Percentiles rank a stretch among this genome's conserved stretches.
Evolutionary conservation across 2,888 invertebrate species (phyloP).

Genomic region (Lepidocyrtoides sp.): DNA sequence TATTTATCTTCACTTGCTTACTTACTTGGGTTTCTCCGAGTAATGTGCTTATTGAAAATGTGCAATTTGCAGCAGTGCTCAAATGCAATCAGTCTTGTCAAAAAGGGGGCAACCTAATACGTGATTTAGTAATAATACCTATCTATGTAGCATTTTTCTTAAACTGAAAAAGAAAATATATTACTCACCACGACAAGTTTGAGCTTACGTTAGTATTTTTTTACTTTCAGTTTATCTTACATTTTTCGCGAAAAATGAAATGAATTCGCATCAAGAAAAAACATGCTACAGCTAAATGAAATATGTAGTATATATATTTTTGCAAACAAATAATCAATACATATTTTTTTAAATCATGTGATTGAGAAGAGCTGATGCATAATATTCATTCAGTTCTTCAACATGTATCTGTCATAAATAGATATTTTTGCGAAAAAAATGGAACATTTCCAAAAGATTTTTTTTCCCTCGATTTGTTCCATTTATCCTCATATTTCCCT

Average conservation of each 20-base stretch:
- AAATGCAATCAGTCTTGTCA: constrained; percentile 17
- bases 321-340: constrained; percentile 14
- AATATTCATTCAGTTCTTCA: too few species aligned
- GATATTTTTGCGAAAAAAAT: constrained; percentile 22
- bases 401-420: too few species aligned
- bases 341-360: background rate
- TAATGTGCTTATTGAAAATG: constrained; percentile 48
- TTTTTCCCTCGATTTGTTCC: constrained; percentile 73
- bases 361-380: too few species aligned
- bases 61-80: constrained; percentile 38
- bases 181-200: background rate
- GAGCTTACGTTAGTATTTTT: background rate
- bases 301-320: background rate
- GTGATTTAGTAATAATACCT: constrained; percentile 57
- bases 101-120: constrained; percentile 74
- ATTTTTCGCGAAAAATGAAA: background rate
- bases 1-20: constrained; percentile 73
- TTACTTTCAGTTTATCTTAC: background rate
- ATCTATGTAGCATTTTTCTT: background rate
- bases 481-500: constrained; percentile 69
- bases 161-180: background rate
- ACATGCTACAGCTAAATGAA: too few species aligned
- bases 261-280: background rate
- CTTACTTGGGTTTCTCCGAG: constrained; percentile 58
- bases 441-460: constrained; percentile 71